Evolutionary conservation across 1,140 invertebrate species (phyloP).

Genomic region (Drosophila teissieri): DNA sequence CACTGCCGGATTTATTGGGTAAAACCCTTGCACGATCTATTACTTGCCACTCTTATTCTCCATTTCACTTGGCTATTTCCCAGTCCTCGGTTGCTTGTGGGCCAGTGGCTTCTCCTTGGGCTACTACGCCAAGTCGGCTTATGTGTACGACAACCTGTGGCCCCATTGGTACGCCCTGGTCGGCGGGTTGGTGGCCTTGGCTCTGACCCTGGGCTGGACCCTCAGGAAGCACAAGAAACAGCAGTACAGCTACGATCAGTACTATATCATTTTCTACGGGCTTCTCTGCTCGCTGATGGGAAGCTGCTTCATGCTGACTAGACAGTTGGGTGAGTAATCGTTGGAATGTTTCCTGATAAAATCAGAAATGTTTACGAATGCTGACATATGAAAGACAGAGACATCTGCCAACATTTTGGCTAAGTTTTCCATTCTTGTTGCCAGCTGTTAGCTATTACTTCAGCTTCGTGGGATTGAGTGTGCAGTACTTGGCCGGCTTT

Average conservation of each 20-base stretch:
- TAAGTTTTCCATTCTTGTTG: not conserved
- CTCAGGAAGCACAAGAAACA: slow-evolving; percentile 59
- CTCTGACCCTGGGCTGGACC: slow-evolving; percentile 61
- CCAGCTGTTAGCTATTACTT: slow-evolving; percentile 77
- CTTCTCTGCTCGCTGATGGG: slow-evolving; percentile 71
- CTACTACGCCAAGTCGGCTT: slow-evolving; percentile 75
- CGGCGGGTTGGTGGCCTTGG: slow-evolving; percentile 40
- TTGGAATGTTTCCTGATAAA: slow-evolving; percentile 1
- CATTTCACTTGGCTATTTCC: no score
- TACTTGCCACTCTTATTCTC: not conserved
- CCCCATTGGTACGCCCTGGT: slow-evolving; percentile 68
- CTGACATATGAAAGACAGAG: not conserved
- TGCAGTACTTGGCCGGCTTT: slow-evolving; percentile 64
- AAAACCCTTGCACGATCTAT: not conserved
- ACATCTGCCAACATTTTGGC: not conserved
- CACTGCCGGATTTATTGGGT: slow-evolving; percentile 66
- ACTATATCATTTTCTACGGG: slow-evolving; percentile 76
- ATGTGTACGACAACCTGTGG: slow-evolving; percentile 75
- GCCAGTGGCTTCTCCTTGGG: slow-evolving; percentile 68
- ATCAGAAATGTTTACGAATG: not conserved
- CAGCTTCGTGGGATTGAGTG: slow-evolving; percentile 66
- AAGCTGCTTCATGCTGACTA: slow-evolving; percentile 76
- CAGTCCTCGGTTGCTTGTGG: slow-evolving; percentile 67
- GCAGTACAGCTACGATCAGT: slow-evolving; percentile 73
- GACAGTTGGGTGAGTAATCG: slow-evolving; percentile 63